Conservation (phyloP, 2,113 vertebrate genomes). For the Zootoca vivipara region DNA sequence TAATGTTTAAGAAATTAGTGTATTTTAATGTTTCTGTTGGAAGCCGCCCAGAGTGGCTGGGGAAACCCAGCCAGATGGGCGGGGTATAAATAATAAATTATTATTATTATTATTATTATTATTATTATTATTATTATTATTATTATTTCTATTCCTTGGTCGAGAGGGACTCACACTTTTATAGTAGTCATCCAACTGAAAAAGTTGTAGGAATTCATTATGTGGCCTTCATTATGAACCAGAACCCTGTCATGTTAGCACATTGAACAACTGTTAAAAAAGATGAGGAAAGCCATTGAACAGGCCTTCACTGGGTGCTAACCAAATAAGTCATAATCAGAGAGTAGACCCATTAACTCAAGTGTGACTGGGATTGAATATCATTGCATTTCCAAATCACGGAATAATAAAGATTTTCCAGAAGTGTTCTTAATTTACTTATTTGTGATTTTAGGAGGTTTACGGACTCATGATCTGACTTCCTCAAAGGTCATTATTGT, state of each 20-base stretch:
- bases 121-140: too few species aligned
- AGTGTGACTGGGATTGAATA: too few species aligned
- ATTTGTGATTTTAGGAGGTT: neutral
- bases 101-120: too few species aligned
- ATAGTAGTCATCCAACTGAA: neutral
- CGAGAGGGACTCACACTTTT: neutral
- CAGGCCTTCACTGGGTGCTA: neutral
- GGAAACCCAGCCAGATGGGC: too few species aligned
- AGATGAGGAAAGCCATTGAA: neutral
- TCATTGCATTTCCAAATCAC: neutral
- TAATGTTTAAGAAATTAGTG: too few species aligned
- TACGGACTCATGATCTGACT: neutral
- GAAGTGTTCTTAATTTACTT: neutral
- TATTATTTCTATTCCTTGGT: neutral
- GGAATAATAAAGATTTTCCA: neutral
- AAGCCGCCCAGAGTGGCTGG: too few species aligned
- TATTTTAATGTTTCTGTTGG: too few species aligned
- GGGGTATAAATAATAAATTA: too few species aligned
- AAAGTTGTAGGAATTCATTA: neutral
- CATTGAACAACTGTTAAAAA: neutral
- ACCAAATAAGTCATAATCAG: neutral
- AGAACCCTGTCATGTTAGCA: too few species aligned
- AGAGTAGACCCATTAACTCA: neutral
- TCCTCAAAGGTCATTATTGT: neutral
- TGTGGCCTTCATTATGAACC: neutral